Percentiles rank a stretch among this genome's conserved stretches.
phyloP scores from a whole-genome alignment of 2,113 vertebrate species.

The Onychostoma macrolepis region DNA sequence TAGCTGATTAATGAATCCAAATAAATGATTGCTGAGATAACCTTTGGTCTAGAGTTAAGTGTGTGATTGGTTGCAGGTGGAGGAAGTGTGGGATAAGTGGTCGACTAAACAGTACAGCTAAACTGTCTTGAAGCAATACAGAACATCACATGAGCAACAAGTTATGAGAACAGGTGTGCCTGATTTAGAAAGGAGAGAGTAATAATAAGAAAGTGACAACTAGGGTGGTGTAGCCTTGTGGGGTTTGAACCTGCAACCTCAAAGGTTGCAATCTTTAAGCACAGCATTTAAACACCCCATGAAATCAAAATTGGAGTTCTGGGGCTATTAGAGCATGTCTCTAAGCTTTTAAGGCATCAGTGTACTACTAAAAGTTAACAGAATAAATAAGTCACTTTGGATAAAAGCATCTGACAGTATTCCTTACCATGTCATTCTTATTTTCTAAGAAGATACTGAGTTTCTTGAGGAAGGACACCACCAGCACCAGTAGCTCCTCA shows the following conservation, averaged over 20 bases:
- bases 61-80: constrained; percentile 30
- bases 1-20: constrained; percentile 21
- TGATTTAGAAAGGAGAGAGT: constrained; percentile 12
- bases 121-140: constrained; percentile 3
- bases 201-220: constrained; percentile 7
- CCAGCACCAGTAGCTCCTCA: constrained; percentile 88
- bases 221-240: not conserved
- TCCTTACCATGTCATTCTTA: constrained; percentile 94
- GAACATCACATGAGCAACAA: not conserved
- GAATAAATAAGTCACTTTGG: not conserved
- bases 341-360: not conserved
- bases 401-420: not conserved
- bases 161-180: constrained; percentile 19
- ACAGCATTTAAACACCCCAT: constrained; percentile 11
- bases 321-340: not conserved
- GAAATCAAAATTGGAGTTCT: not conserved
- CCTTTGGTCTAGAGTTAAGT: not conserved
- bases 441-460: constrained; percentile 97
- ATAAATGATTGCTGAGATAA: constrained; percentile 16
- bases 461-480: constrained; percentile 93
- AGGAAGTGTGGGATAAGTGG: constrained; percentile 22
- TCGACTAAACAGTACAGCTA: constrained; percentile 1
- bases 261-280: not conserved
- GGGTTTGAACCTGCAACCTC: not conserved
- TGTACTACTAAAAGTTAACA: not conserved